phyloP scores from a whole-genome alignment of 2,888 invertebrate species.

The Xestia xanthographa region DNA sequence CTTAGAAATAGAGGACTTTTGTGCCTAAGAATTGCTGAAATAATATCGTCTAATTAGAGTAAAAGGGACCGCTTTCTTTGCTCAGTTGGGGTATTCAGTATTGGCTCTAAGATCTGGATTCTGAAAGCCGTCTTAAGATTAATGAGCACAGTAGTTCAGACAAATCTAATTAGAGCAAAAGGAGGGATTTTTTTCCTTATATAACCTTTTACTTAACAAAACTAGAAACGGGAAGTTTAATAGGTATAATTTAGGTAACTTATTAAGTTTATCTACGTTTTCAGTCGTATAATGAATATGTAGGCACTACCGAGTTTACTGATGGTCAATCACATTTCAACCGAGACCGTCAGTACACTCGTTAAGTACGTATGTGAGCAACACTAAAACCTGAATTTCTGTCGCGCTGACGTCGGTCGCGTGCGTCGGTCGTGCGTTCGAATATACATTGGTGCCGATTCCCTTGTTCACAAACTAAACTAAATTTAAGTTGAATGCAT shows the following conservation, averaged over 20 bases:
- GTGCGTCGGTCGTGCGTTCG: too few relatives aligned
- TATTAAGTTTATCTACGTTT: background rate
- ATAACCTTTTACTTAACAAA: background rate
- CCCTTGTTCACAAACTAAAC: too few relatives aligned
- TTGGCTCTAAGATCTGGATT: background rate
- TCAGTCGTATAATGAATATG: background rate
- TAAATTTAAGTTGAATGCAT: too few relatives aligned
- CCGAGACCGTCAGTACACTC: too few relatives aligned
- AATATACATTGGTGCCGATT: too few relatives aligned
- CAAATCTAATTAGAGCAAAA: background rate
- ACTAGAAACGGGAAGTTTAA: background rate
- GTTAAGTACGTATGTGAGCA: too few relatives aligned
- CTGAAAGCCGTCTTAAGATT: background rate
- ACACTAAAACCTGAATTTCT: too few relatives aligned
- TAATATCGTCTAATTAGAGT: constrained; percentile 2
- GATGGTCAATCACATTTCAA: too few relatives aligned
- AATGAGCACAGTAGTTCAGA: background rate
- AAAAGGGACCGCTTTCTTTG: background rate
- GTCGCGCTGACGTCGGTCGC: too few relatives aligned
- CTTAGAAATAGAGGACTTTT: too few relatives aligned
- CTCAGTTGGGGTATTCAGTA: background rate
- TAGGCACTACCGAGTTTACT: background rate
- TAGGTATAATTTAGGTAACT: background rate
- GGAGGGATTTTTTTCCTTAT: too few relatives aligned
- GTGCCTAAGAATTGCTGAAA: background rate